Evolutionary conservation across 2,113 vertebrate genomes (phyloP), one percentile per base, ranked within the genome.

Genomic region (Mungos mungo): DNA sequence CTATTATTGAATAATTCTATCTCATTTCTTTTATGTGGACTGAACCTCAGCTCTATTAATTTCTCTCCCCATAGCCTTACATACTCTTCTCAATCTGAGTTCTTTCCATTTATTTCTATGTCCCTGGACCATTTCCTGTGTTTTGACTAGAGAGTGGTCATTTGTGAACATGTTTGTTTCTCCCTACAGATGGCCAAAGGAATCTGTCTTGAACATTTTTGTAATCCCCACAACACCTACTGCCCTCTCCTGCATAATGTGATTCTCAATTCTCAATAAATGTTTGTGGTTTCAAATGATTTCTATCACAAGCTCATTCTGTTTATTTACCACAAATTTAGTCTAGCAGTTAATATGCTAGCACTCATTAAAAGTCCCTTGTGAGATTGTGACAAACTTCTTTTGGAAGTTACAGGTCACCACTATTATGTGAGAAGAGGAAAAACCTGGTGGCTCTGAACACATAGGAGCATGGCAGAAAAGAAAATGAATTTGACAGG

Each of bases 81-180:
- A 65, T 80, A 66, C 80, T 71, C 19, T 71, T 50, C 52, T 97
- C 92, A 85, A 25, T 66, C 68, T 68, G 71, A 83, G 25, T 60
- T 93, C 68, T 89, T 74, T 47, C 74, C 21, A 29, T 69, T 94
- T 96, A 65, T 60, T 88, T 25, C 57, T 19, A 23, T 38, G 14
- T 90, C 33, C 65, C 72, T 86, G 52, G 38, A 60, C 41, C 12
- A 88, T 8, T 95, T 38, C 66, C 57, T 74, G 18, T 96, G 86
- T 88, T 98, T 93, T 96, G 87, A 92, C 19, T 65, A 90, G 41
- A 95, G 18, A 15, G 0, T 12, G 14, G 74, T 69, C 80, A 69
- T 93, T 92, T 97, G 68, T 95, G 68, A 96, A 63, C 38, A 50
- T n/a, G n/a, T 86, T 29, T 95, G 7, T 82, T 96, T n/a, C 18